phyloP scores from a whole-genome alignment of 2,113 vertebrate genomes.

The Pteruthius melanotis region DNA sequence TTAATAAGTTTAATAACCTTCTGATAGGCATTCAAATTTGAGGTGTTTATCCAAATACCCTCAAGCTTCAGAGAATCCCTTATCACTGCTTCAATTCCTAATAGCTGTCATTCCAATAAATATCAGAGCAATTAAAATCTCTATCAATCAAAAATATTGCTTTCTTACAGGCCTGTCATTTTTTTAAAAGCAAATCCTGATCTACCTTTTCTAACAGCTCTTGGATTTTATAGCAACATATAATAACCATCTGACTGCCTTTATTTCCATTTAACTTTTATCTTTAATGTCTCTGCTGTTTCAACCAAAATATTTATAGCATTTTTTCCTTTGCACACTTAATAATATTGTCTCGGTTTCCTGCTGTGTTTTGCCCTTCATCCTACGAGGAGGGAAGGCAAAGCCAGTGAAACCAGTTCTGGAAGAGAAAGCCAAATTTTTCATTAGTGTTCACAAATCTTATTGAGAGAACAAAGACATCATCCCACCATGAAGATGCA shows the following conservation, averaged over 20 bases:
- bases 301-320: conserved; percentile 76
- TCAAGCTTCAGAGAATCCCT: conserved; percentile 59
- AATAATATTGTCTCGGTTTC: conserved; percentile 50
- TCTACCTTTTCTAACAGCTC: conserved; percentile 75
- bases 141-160: conserved; percentile 49
- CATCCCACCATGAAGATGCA: not conserved
- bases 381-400: not conserved
- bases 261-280: conserved; percentile 79
- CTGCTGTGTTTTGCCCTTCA: not conserved
- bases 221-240: conserved; percentile 76
- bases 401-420: not conserved
- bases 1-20: conserved; percentile 63
- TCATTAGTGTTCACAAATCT: not conserved
- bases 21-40: conserved; percentile 51
- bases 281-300: conserved; percentile 73
- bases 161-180: conserved; percentile 57
- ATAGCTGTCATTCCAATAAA: conserved; percentile 64
- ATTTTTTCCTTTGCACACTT: conserved; percentile 44
- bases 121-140: conserved; percentile 52
- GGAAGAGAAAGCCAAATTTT: not conserved
- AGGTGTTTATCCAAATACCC: conserved; percentile 66
- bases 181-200: conserved; percentile 75
- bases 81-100: conserved; percentile 28
- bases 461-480: not conserved
- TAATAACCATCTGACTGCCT: conserved; percentile 79